A percentile compares a stretch with the other conserved stretches of the same genome.
Conservation (phyloP, 2,797 vertebrate species). For the Paratrypauchen microcephalus region DNA sequence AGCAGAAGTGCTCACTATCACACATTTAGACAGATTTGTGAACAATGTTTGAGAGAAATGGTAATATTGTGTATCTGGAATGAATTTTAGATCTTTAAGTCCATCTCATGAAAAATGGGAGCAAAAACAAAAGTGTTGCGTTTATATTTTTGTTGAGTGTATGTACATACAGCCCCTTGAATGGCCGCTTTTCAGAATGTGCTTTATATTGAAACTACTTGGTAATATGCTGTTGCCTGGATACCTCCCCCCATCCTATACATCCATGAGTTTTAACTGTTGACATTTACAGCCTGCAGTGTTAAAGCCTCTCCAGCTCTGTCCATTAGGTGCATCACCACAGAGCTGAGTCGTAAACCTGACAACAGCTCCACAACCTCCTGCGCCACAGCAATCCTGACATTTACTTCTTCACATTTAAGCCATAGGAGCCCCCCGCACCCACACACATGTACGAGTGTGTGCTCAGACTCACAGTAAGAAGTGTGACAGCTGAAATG, state of each 20-base stretch:
- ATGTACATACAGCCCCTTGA: neutral
- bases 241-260: neutral
- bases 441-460: neutral
- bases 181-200: neutral
- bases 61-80: too few species aligned
- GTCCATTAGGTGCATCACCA: slow-evolving; percentile 14
- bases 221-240: neutral
- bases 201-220: neutral
- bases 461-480: slow-evolving; percentile 3
- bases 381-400: slow-evolving; percentile 28
- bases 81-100: too few species aligned
- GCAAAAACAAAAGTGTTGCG: too few species aligned
- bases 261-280: neutral
- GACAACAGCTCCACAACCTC: slow-evolving; percentile 13
- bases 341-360: slow-evolving; percentile 10
- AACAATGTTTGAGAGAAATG: too few species aligned
- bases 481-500: neutral
- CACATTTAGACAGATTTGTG: too few species aligned
- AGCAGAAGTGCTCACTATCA: too few species aligned
- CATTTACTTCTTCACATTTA: slow-evolving; percentile 28
- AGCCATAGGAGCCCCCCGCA: too few species aligned
- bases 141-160: too few species aligned
- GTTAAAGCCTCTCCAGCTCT: neutral
- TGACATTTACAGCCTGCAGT: slow-evolving; percentile 21
- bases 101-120: too few species aligned